A percentile compares a stretch with the other conserved stretches of the same genome.
These are phyloP conservation scores for Agonopterix alstromeriana DNA, from an alignment of 2,888 invertebrate genomes.

Conservation along the genomic window DNA sequence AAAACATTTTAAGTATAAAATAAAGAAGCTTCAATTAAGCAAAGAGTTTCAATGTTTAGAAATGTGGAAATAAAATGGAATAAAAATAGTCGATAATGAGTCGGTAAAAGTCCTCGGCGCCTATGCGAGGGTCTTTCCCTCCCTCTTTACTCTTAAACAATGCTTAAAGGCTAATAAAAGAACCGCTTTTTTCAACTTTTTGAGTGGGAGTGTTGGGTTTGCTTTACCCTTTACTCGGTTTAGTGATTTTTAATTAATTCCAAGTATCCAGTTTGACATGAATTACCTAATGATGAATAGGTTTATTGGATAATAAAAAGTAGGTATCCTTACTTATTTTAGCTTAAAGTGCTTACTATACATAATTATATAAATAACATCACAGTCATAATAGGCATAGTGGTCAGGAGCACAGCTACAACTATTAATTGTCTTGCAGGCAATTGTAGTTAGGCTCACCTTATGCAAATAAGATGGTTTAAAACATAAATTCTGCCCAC, in stretches of 20 bases:
- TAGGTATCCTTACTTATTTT: too few species aligned
- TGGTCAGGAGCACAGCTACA: too few species aligned
- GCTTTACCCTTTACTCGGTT: slow-evolving; percentile 20
- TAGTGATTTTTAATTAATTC: slow-evolving; percentile 41
- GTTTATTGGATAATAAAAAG: slow-evolving; percentile 20
- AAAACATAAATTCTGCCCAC: too few species aligned
- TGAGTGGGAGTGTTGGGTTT: slow-evolving; percentile 30
- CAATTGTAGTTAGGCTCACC: too few species aligned
- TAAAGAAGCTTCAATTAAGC: slow-evolving; percentile 22
- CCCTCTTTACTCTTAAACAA: slow-evolving; percentile 63
- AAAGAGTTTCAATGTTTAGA: slow-evolving; percentile 33
- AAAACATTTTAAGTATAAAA: not conserved
- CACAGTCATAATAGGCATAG: too few species aligned
- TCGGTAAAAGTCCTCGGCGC: slow-evolving; percentile 53
- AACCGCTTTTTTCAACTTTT: slow-evolving; percentile 55
- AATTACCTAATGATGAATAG: slow-evolving; percentile 7
- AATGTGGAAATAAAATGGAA: slow-evolving; percentile 49
- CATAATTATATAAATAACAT: too few species aligned
- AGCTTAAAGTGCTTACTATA: too few species aligned
- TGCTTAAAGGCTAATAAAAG: slow-evolving; percentile 67
- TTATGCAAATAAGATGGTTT: too few species aligned
- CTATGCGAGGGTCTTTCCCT: slow-evolving; percentile 47
- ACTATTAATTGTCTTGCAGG: too few species aligned
- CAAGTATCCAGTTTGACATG: not conserved
- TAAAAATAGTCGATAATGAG: slow-evolving; percentile 58